Evolutionary conservation across 2,797 vertebrate species (phyloP), one percentile per base, ranked within the genome.

Genomic region (Lithobates sylvaticus): DNA sequence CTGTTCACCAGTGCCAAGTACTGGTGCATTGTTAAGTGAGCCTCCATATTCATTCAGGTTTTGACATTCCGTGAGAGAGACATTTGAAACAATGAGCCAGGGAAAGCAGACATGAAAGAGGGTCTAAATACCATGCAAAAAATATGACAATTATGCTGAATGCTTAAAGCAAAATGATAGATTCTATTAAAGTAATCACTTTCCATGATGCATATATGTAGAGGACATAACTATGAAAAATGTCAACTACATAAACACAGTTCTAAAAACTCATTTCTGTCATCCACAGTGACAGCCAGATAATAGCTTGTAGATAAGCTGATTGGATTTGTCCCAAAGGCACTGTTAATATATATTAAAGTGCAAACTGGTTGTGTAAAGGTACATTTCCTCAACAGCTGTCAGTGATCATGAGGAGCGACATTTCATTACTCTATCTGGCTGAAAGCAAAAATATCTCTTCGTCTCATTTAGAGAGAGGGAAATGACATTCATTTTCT

Each of bases 181-280:
- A 77, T 86, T 89, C 39, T 27, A 76, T 88, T 68, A 86, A 87
- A 69, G 82, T 58, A 89, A 88, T 88, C 84, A 88, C 70, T 76
- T 61, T 76, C 81, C 82, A 67, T 80, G 36, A 34, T 72, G 77
- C 54, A 84, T 47, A 87, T 89, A 86, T 77, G 82, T 10, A 44
- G 7, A 72, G 72, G 0, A 36, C 75, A 83, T 73, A 76, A 44
- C 1, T 36, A 54, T 83, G 77, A 88, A 84, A 84, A 81, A 78
- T 61, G 77, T 77, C 84, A 69, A 34, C 42, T 58, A 89, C 84
- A 76, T 5, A 27, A 82, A 76, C 0, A 10, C 76, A 85, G 39
- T 44, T 72, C 86, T 42, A 88, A 86, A 87, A 89, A 88, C n/a
- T 64, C 82, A 36, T 0, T 23, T 81, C 89, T 65, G 77, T 68